Base-by-base conservation (phyloP, 2,113 vertebrate species). In the Odocoileus hemionus region DNA sequence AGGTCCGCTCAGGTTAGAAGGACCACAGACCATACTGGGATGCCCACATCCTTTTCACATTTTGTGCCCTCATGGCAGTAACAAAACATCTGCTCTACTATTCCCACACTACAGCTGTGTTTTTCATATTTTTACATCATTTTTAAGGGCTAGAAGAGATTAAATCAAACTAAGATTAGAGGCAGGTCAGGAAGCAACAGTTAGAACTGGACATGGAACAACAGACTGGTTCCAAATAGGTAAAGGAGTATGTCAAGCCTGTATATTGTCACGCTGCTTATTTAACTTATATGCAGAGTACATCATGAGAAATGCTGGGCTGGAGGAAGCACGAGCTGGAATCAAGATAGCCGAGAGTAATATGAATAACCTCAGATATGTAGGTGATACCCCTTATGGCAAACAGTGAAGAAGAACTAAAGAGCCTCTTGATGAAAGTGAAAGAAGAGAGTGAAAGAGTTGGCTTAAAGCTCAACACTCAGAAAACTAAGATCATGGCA, bases 11-110 rank as follows among this genome's bases (percentile, higher is more conserved):
- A 1, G 45, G 4, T 45, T 11, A 17, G 14, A 11, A 12, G 1
- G 2, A 6, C 12, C 26, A 15, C 3, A 8, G 12, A 11, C 7
- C 39, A 25, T 14, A 6, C 0, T 0, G n/a, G 6, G 2, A 2
- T 1, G 2, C 21, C 19, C 3, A 21, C 5, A 16, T 28, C 15
- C n/a, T 25, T 57, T 1, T 3, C 8, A 52, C 5, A 45, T 11
- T 17, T 11, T 6, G 47, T 4, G 74, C 43, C 87, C 30, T 19
- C 39, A 5, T 12, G 2, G 64, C 39, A 3, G 4, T 4, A 19
- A n/a, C n/a, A 26, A 16, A 52, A 21, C 13, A 26, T 25, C 47
- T 16, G 7, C 50, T 74, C 54, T 36, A 43, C 19, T 16, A 16
- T 17, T 4, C 10, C 43, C 6, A 16, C 8, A 6, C 7, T 1